phyloP scores from a whole-genome alignment of 2,888 invertebrate genomes.

The Xylophagus ater region DNA sequence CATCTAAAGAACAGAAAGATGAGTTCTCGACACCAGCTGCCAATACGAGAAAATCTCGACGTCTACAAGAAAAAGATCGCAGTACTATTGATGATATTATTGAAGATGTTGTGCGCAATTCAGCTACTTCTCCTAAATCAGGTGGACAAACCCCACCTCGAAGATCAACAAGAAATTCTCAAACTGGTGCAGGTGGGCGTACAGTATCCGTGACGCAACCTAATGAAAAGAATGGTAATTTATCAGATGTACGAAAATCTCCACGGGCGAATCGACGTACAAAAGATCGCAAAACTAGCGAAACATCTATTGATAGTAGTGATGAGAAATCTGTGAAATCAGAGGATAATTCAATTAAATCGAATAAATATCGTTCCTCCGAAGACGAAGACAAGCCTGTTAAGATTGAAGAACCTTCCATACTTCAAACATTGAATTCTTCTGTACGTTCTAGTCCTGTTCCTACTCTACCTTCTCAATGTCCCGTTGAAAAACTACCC shows the following conservation, averaged over 20 bases:
- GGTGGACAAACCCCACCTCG: slow-evolving; percentile 35
- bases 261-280: slow-evolving; percentile 51
- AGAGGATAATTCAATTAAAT: slow-evolving; percentile 17
- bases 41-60: slow-evolving; percentile 69
- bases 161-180: slow-evolving; percentile 37
- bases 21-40: slow-evolving; percentile 26
- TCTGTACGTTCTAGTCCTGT: too few relatives aligned
- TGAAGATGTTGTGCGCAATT: slow-evolving; percentile 75
- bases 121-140: slow-evolving; percentile 35
- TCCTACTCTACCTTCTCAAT: too few relatives aligned
- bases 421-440: too few relatives aligned
- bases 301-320: slow-evolving; percentile 51
- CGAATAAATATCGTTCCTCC: slow-evolving; percentile 1
- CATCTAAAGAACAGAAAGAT: slow-evolving; percentile 17
- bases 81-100: slow-evolving; percentile 78
- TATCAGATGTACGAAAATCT: slow-evolving; percentile 46
- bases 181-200: too few relatives aligned
- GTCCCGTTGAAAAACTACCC: neutral
- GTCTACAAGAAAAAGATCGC: slow-evolving; percentile 67
- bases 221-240: too few relatives aligned
- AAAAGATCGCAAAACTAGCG: slow-evolving; percentile 53
- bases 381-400: slow-evolving; percentile 23
- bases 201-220: too few relatives aligned
- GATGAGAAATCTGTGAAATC: slow-evolving; percentile 42
- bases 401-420: slow-evolving; percentile 23